Evolutionary conservation across 1,140 invertebrate species (phyloP), one percentile per base, ranked within the genome.

Genomic region (Anthonomus grandis): DNA sequence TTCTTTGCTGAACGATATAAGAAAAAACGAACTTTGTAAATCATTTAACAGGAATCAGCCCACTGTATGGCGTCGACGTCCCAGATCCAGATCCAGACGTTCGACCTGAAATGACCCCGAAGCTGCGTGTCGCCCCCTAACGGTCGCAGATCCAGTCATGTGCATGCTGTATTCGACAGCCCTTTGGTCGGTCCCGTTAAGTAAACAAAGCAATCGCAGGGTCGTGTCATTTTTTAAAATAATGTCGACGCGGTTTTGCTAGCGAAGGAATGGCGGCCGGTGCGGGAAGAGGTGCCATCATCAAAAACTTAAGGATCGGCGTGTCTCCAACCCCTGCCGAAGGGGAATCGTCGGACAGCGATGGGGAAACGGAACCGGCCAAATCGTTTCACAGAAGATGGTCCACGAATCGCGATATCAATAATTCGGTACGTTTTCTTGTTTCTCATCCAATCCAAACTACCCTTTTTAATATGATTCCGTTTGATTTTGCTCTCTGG

Each of bases 321-420:
- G 64, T 60, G 50, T 69, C 68, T 31, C 67, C 70, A 41, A 65
- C 63, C 23, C 64, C 63, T 12, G 63, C 57, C 36, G 65, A 62
- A n/a, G 78, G 80, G 47, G 80, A 82, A 56, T 80, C 79, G 38
- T 83, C 83, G 12, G 83, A 85, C 64, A 85, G 83, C 65, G 84
- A 86, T 71, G 80, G 78, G 54, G 84, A 86, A 72, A 78, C 79
- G 15, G 83, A 84, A 66, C 82, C 83, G 57, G 81, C 81, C 27
- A 79, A 73, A 70, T 80, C 80, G 55, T 86, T 85, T 70, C 82
- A 83, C 64, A 75, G 83, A 68, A 78, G 81, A 64, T 76, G 85
- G 63, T 86, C 83, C 46, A 85, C 81, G 39, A 83, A 85, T 66
- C 78, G 79, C 69, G 80, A 81, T 59, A 80, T 83, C 53, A 82